Evolutionary conservation across 2,113 vertebrate species (phyloP).

Genomic region (Pholis gunnellus): DNA sequence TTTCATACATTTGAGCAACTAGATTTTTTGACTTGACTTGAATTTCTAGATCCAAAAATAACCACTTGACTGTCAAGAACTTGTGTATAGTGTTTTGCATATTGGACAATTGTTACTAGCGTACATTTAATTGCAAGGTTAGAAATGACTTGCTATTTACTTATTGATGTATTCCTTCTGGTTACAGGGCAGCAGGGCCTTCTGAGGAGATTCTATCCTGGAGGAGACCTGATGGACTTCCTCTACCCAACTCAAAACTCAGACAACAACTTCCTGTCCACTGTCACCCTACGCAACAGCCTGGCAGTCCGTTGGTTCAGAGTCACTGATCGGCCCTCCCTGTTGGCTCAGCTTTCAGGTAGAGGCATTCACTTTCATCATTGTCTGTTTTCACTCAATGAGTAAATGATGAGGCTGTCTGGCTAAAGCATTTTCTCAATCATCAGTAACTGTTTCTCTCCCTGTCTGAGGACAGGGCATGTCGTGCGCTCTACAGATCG

Average conservation of each 20-base stretch:
- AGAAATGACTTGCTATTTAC: not conserved
- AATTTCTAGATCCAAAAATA: too few relatives aligned
- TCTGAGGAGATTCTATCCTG: constrained; percentile 81
- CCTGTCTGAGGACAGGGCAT: too few relatives aligned
- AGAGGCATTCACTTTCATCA: not conserved
- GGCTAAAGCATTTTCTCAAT: not conserved
- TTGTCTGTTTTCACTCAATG: not conserved
- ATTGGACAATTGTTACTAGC: too few relatives aligned
- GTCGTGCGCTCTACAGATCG: too few relatives aligned
- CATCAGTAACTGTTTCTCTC: too few relatives aligned
- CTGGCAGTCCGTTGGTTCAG: constrained; percentile 77
- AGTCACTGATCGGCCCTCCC: constrained; percentile 59
- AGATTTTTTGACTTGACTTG: too few relatives aligned
- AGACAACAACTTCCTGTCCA: not conserved
- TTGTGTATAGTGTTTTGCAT: too few relatives aligned
- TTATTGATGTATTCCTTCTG: not conserved
- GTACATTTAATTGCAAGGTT: not conserved
- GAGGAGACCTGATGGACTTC: constrained; percentile 84
- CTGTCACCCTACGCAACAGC: constrained; percentile 47
- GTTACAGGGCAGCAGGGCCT: constrained; percentile 65
- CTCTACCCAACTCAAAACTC: constrained; percentile 62
- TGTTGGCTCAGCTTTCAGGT: constrained; percentile 75
- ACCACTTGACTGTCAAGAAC: too few relatives aligned
- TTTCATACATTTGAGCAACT: not conserved
- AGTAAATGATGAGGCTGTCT: not conserved